Evolutionary conservation across 2,113 vertebrate genomes (phyloP).

Genomic region (Malurus alboscapulatus): DNA sequence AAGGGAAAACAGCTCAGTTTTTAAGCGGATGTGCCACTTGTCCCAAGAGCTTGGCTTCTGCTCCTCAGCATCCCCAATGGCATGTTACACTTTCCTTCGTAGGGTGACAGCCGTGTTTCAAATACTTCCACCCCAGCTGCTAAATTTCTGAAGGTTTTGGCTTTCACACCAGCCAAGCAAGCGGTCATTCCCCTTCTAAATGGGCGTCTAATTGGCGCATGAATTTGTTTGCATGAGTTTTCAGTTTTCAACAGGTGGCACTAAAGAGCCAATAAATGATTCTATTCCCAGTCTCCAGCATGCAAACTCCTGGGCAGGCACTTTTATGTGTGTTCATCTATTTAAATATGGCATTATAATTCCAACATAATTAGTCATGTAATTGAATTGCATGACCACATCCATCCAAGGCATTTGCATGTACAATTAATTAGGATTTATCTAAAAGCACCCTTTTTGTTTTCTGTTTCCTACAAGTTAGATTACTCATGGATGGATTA

Average conservation of each 20-base stretch:
- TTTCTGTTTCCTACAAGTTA: conserved; percentile 43
- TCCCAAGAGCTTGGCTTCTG: background rate
- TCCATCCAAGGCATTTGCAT: conserved; percentile 62
- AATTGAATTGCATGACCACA: conserved; percentile 59
- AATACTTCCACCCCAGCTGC: background rate
- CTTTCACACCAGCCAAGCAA: background rate
- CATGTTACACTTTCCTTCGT: background rate
- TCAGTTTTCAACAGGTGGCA: conserved; percentile 66
- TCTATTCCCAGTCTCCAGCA: conserved; percentile 8
- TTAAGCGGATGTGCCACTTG: background rate
- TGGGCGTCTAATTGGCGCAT: background rate
- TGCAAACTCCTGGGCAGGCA: conserved; percentile 42
- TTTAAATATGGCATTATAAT: conserved; percentile 62
- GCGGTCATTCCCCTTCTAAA: background rate
- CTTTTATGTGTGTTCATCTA: conserved; percentile 52
- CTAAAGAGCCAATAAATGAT: conserved; percentile 66
- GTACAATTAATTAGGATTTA: conserved; percentile 60
- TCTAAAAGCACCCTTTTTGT: conserved; percentile 52
- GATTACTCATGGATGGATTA: conserved; percentile 55
- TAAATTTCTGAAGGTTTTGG: background rate
- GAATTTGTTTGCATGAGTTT: conserved; percentile 39
- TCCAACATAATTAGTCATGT: conserved; percentile 57
- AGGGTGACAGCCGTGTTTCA: background rate
- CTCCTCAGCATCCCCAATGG: background rate
- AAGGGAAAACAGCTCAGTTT: background rate